Conservation (phyloP, 2,797 vertebrate genomes). For the Xiphophorus birchmanni region DNA sequence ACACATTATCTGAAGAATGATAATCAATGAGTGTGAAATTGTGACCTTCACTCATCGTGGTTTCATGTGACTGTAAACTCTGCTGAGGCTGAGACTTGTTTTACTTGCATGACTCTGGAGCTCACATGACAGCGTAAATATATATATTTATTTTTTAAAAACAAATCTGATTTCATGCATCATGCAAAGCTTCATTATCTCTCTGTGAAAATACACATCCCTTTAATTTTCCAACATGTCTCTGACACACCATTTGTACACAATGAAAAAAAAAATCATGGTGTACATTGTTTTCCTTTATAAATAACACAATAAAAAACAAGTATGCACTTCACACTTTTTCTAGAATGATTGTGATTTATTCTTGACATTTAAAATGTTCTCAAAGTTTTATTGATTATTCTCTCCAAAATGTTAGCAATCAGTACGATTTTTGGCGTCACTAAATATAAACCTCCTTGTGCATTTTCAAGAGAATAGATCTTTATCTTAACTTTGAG, state of each 20-base stretch:
- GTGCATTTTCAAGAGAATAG: background rate
- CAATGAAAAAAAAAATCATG: conserved; percentile 17
- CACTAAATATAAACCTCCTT: background rate
- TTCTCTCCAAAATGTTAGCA: background rate
- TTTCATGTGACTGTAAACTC: conserved; percentile 37
- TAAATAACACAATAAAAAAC: background rate
- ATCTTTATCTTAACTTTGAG: background rate
- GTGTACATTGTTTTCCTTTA: no score
- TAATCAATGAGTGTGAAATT: conserved; percentile 48
- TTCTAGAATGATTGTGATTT: background rate
- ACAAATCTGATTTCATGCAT: background rate
- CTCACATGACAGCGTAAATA: conserved; percentile 1
- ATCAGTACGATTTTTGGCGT: background rate
- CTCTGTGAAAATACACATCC: conserved; percentile 1
- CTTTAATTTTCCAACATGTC: conserved; percentile 14
- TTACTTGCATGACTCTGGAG: conserved; percentile 8
- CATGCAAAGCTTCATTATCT: conserved; percentile 12
- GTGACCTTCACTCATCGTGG: conserved; percentile 30
- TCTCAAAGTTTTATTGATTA: background rate
- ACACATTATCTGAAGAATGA: conserved; percentile 39
- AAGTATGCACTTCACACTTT: background rate
- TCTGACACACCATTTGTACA: background rate
- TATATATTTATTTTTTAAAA: background rate
- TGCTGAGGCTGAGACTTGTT: background rate
- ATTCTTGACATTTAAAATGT: background rate